phyloP scores from a whole-genome alignment of 2,888 invertebrate species.

The Pyrgus malvae region DNA sequence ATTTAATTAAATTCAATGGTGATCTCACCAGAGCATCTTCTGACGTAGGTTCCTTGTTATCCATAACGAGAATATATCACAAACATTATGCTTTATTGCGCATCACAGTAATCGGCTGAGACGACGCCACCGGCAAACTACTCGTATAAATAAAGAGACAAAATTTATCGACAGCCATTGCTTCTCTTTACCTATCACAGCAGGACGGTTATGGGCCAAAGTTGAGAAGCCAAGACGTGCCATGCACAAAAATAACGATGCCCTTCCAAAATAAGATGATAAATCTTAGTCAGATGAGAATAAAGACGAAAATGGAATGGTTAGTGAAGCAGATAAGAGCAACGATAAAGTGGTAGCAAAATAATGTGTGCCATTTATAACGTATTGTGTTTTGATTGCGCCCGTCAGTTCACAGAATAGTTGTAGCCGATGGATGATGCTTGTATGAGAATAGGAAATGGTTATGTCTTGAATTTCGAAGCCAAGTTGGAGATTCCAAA shows the following conservation, averaged over 20 bases:
- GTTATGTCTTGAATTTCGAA: constrained; percentile 66
- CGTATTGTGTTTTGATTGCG: constrained; percentile 79
- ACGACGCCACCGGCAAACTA: constrained; percentile 44
- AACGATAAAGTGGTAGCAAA: constrained; percentile 37
- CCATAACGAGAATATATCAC: constrained; percentile 26
- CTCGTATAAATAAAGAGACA: constrained; percentile 50
- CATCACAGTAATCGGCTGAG: constrained; percentile 43
- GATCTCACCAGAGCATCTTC: neutral
- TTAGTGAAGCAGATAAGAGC: constrained; percentile 9
- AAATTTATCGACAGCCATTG: constrained; percentile 60
- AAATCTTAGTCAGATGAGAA: constrained; percentile 10
- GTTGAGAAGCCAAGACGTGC: constrained; percentile 55
- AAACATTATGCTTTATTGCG: constrained; percentile 31
- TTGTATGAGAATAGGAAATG: constrained; percentile 58
- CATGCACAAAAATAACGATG: constrained; percentile 37
- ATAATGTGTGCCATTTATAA: constrained; percentile 74
- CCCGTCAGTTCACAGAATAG: constrained; percentile 65
- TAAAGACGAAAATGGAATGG: constrained; percentile 33
- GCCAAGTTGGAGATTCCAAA: constrained; percentile 64
- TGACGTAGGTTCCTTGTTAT: constrained; percentile 22
- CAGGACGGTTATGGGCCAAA: constrained; percentile 63
- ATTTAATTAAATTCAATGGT: too few relatives aligned
- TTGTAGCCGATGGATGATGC: constrained; percentile 59
- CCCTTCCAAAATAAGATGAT: neutral
- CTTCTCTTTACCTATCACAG: constrained; percentile 63